Conservation (phyloP, 2,113 vertebrate species). For the Tor tambroides region DNA sequence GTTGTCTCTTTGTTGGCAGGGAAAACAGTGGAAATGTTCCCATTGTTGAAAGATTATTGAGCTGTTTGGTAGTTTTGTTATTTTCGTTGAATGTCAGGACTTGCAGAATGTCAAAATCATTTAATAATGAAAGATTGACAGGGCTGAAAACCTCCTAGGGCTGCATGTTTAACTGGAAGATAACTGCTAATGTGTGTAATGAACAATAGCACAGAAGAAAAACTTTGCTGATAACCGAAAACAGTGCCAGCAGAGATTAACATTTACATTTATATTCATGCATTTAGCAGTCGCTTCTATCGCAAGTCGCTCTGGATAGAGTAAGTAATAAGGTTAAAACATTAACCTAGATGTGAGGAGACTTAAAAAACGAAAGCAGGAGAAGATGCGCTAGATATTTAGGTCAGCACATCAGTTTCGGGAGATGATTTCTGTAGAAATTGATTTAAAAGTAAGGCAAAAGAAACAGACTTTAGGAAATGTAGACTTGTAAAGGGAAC, state of each 20-base stretch:
- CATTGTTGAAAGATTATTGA: neutral
- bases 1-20: neutral
- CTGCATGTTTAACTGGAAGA: neutral
- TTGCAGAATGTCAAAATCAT: neutral
- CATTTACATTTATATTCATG: neutral
- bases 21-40: neutral
- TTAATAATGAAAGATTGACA: neutral
- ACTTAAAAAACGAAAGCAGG: neutral
- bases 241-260: neutral
- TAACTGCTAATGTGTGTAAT: neutral
- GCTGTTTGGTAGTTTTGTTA: neutral
- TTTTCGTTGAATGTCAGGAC: neutral
- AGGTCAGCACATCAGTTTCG: neutral
- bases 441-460: neutral
- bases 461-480: neutral
- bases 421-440: neutral
- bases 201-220: neutral
- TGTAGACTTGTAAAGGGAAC: neutral
- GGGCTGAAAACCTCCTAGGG: neutral
- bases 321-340: neutral
- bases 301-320: no score
- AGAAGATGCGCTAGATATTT: neutral
- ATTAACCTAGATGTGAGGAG: slow-evolving; percentile 13
- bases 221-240: neutral
- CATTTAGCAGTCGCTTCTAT: neutral